A percentile compares a stretch with the other conserved stretches of the same genome.
phyloP scores from a whole-genome alignment of 2,888 invertebrate genomes.

The Epicampocera succincta region DNA sequence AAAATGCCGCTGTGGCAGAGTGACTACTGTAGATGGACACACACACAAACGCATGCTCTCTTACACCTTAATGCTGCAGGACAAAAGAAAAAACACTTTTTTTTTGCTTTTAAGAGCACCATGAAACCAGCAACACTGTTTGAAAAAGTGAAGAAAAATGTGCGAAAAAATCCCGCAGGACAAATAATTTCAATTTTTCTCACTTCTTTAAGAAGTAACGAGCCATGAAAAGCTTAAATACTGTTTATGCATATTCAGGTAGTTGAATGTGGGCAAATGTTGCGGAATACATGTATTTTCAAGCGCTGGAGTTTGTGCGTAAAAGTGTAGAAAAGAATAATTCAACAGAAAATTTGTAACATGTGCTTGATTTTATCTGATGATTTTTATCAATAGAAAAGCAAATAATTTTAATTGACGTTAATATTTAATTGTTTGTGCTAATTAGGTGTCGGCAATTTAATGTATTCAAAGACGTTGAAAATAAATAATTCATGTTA shows the following conservation, averaged over 20 bases:
- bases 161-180: conserved; percentile 70
- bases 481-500: no score
- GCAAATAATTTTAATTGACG: conserved; percentile 30
- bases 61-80: background rate
- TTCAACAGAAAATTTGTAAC: conserved; percentile 18
- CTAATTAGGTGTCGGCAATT: conserved; percentile 19
- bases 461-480: background rate
- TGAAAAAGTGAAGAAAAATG: conserved; percentile 28
- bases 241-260: conserved; percentile 58
- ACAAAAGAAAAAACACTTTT: background rate
- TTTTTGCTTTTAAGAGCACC: conserved; percentile 23
- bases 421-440: conserved; percentile 1
- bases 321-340: conserved; percentile 14
- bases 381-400: conserved; percentile 28
- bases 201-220: conserved; percentile 67
- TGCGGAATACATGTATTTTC: background rate
- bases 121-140: conserved; percentile 14
- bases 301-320: background rate
- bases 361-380: conserved; percentile 34
- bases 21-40: background rate
- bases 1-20: conserved; percentile 58
- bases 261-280: background rate
- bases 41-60: background rate
- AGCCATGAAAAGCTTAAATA: conserved; percentile 63
- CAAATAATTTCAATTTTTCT: conserved; percentile 73